Percentiles rank a stretch among this genome's conserved stretches.
These are phyloP conservation scores for Spheniscus mendiculus DNA, from an alignment of 2,113 vertebrate species.

Conservation along the genomic window DNA sequence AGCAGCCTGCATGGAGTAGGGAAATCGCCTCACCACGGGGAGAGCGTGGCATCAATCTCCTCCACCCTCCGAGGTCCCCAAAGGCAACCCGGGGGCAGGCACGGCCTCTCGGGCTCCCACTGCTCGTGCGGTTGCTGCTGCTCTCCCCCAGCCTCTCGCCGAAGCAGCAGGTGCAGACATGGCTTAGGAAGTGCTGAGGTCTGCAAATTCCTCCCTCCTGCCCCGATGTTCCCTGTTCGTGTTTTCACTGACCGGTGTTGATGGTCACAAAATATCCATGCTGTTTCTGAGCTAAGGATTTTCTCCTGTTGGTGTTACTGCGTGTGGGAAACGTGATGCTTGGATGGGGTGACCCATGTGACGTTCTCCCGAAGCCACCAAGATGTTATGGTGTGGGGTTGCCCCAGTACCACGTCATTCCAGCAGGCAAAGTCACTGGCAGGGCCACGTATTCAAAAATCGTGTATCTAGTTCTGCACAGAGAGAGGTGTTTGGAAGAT, in stretches of 20 bases:
- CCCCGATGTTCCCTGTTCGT: rapidly evolving
- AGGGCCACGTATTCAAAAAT: background rate
- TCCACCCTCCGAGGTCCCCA: rapidly evolving
- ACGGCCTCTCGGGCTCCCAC: background rate
- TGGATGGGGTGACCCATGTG: background rate
- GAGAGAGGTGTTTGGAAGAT: background rate
- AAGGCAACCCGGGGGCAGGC: background rate
- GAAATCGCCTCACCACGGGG: background rate
- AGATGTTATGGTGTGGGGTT: background rate
- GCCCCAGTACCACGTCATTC: background rate
- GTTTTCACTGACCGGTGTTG: background rate
- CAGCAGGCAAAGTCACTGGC: background rate
- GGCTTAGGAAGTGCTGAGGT: background rate
- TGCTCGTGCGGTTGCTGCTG: background rate
- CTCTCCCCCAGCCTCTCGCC: rapidly evolving
- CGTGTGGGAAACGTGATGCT: rapidly evolving
- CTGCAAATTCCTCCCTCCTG: background rate
- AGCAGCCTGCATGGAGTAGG: background rate
- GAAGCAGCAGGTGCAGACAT: background rate
- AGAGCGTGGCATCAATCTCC: background rate
- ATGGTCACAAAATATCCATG: background rate
- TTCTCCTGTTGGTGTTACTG: background rate
- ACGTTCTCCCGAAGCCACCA: rapidly evolving
- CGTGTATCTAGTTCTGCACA: background rate
- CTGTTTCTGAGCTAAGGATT: background rate